Conservation (phyloP, 2,113 vertebrate species). For the Centropristis striata region DNA sequence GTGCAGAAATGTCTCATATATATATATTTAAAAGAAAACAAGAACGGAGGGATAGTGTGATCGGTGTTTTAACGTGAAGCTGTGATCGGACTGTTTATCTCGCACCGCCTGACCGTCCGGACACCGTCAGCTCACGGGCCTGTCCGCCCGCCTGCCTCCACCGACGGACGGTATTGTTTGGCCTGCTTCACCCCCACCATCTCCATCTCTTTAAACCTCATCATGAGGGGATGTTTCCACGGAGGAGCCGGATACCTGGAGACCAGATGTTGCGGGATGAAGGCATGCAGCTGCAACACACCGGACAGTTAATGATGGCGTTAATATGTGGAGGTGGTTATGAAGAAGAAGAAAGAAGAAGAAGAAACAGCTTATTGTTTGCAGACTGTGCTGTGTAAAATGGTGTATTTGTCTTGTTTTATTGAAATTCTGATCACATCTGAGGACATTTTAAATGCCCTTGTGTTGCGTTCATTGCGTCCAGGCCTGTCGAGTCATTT, state of each 20-base stretch:
- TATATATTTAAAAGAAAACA: neutral
- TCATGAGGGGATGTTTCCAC: constrained; percentile 4
- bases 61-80: neutral
- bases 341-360: neutral
- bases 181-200: constrained; percentile 33
- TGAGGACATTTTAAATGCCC: neutral
- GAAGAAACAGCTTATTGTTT: neutral
- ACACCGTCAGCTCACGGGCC: constrained; percentile 4
- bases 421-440: neutral
- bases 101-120: constrained; percentile 1
- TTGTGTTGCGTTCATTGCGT: constrained; percentile 12
- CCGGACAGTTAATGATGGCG: neutral
- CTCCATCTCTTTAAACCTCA: neutral
- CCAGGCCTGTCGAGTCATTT: constrained; percentile 6
- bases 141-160: constrained; percentile 2
- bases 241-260: neutral
- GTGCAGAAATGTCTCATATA: constrained; percentile 54
- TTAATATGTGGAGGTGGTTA: neutral
- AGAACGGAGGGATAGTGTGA: too few relatives aligned
- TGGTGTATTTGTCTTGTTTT: neutral
- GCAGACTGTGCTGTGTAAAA: neutral
- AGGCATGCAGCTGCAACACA: constrained; percentile 20
- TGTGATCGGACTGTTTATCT: neutral
- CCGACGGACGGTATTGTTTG: constrained; percentile 29
- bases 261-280: constrained; percentile 18